Conservation (phyloP, 1,140 invertebrate genomes). For the Ylistrum balloti region DNA sequence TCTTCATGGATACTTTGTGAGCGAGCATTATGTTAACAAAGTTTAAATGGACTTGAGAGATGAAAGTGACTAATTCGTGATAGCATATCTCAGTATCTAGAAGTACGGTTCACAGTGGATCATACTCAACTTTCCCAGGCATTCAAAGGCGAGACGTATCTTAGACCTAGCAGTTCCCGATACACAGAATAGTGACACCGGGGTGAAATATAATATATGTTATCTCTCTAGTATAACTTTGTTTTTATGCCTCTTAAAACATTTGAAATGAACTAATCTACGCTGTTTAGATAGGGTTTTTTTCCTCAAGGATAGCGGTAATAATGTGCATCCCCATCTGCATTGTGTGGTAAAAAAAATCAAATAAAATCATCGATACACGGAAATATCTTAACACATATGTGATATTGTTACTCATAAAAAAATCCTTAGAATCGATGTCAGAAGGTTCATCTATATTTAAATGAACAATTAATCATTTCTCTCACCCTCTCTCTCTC, state of each 20-base stretch:
- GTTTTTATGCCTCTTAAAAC: background rate
- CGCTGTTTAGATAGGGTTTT: too few relatives aligned
- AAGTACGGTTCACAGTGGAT: background rate
- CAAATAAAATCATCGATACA: too few relatives aligned
- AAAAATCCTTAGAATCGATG: too few relatives aligned
- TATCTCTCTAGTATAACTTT: background rate
- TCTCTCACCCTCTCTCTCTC: too few relatives aligned
- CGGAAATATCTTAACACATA: too few relatives aligned
- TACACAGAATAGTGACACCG: conserved; percentile 6
- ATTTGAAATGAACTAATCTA: too few relatives aligned
- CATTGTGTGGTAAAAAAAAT: too few relatives aligned
- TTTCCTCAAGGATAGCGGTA: too few relatives aligned
- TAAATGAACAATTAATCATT: too few relatives aligned
- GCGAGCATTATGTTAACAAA: background rate
- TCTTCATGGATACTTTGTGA: background rate
- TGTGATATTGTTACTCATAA: too few relatives aligned
- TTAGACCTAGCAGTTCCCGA: background rate
- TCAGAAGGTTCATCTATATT: too few relatives aligned
- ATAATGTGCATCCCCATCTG: too few relatives aligned
- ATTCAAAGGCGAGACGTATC: background rate
- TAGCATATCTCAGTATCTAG: conserved; percentile 29
- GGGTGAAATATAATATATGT: background rate
- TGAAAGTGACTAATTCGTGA: background rate
- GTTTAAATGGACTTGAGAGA: conserved; percentile 37
- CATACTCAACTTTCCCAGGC: background rate